Percentiles rank a stretch among this genome's conserved stretches.
Conservation (phyloP, 2,113 vertebrate genomes). For the Psittacus erithacus region DNA sequence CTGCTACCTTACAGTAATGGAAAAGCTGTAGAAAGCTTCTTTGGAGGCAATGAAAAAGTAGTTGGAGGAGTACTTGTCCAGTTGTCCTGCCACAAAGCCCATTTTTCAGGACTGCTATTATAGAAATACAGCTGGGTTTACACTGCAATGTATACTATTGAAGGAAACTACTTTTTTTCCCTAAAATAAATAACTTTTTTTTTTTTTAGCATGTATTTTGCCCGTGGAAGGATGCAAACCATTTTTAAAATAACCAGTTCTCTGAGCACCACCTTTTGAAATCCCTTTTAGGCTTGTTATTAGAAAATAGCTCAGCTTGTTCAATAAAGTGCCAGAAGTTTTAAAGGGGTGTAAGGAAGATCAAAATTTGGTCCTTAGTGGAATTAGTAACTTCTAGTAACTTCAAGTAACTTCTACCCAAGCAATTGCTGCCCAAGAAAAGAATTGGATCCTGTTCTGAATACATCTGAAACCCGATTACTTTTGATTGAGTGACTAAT, state of each 20-base stretch:
- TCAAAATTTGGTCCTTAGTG: not conserved
- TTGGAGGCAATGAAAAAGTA: constrained; percentile 7
- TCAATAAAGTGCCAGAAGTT: not conserved
- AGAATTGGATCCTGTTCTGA: not conserved
- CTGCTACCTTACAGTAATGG: not conserved
- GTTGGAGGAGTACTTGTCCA: not conserved
- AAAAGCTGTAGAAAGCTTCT: not conserved
- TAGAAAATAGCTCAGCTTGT: not conserved
- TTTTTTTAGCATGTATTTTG: not conserved
- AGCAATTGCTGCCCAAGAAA: constrained; percentile 1
- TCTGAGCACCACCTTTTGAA: not conserved
- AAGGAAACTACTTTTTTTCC: not conserved
- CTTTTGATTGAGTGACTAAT: not conserved
- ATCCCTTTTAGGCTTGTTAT: not conserved
- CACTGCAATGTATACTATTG: not conserved
- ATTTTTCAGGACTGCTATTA: not conserved
- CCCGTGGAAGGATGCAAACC: not conserved
- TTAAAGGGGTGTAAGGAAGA: not conserved
- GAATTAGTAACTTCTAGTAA: not conserved
- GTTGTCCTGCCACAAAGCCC: not conserved
- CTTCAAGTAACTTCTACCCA: not conserved
- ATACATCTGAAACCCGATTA: not conserved
- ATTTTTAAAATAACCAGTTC: not conserved
- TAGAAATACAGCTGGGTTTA: not conserved
- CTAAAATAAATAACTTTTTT: not conserved